These are phyloP conservation scores for Struthio camelus DNA, from an alignment of 2,113 vertebrate species.

Conservation along the genomic window DNA sequence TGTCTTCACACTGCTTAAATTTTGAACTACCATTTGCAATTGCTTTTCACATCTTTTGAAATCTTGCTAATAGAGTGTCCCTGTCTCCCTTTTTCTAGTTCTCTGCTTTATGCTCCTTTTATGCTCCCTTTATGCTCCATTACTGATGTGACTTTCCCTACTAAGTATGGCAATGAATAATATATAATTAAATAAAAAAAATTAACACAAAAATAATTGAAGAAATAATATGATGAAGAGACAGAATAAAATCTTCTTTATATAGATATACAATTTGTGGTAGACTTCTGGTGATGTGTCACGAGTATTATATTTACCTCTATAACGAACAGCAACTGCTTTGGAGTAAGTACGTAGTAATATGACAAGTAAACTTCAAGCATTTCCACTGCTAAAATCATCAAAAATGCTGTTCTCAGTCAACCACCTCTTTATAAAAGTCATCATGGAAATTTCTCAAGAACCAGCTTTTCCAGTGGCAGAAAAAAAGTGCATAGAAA, in stretches of 20 bases:
- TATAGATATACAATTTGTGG: neutral
- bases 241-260: neutral
- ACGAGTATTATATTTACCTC: neutral
- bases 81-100: neutral
- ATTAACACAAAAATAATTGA: neutral
- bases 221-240: neutral
- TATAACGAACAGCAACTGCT: neutral
- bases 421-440: neutral
- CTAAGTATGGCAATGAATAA: neutral
- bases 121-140: neutral
- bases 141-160: neutral
- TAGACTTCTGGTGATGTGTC: neutral
- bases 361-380: neutral
- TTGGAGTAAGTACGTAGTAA: neutral
- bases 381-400: neutral
- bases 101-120: neutral
- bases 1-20: neutral
- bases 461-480: neutral
- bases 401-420: neutral
- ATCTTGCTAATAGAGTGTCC: neutral
- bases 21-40: neutral
- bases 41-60: neutral
- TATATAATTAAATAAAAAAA: neutral
- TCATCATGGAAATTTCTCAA: neutral
- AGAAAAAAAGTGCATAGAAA: neutral